A percentile compares a stretch with the other conserved stretches of the same genome.
Conservation (phyloP, 2,797 vertebrate species). For the Malurus splendens region DNA sequence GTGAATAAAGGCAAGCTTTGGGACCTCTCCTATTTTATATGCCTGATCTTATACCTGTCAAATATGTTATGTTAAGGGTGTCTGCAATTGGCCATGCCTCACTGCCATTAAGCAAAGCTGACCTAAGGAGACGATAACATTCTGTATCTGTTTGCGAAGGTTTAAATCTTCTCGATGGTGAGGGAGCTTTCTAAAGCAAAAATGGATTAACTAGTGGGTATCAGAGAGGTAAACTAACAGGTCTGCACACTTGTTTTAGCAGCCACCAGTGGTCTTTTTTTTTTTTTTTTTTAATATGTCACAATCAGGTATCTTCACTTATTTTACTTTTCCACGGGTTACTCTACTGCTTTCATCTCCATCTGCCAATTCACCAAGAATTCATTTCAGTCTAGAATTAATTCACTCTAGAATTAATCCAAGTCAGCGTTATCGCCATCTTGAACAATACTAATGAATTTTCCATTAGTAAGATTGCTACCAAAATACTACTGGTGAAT, state of each 20-base stretch:
- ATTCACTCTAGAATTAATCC: not conserved
- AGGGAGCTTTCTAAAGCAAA: not conserved
- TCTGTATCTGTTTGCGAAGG: not conserved
- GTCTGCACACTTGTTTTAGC: not conserved
- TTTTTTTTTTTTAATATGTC: not conserved
- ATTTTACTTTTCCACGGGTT: not conserved
- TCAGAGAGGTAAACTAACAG: not conserved
- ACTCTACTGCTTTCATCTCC: not conserved
- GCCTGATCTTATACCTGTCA: constrained; percentile 26
- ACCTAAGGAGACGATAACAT: not conserved
- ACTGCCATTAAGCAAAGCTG: not conserved
- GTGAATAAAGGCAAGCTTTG: constrained; percentile 24
- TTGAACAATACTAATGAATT: constrained; percentile 16
- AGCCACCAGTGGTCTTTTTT: accelerated
- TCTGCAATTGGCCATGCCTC: not conserved
- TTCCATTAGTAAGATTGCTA: constrained; percentile 10
- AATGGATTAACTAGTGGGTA: not conserved
- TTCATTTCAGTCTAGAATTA: not conserved
- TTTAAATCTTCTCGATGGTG: not conserved
- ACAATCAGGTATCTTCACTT: not conserved
- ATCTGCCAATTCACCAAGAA: not conserved
- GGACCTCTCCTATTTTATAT: not conserved
- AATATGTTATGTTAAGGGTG: not conserved
- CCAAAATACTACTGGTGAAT: not conserved
- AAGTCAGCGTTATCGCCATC: not conserved